phyloP scores from a whole-genome alignment of 2,113 vertebrate species.

The Psilopsiagon aymara region DNA sequence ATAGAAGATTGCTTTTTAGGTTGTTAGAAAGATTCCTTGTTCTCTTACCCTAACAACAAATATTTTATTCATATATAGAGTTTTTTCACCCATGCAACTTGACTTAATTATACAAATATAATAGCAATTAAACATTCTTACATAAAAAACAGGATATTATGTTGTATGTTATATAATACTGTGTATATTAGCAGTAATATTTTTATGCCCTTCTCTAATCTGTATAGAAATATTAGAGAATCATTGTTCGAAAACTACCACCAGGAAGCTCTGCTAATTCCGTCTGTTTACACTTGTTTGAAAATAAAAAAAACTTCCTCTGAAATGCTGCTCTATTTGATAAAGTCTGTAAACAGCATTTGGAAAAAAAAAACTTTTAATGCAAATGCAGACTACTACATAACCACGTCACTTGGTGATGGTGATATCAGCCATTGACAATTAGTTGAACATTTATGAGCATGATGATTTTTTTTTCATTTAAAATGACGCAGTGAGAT shows the following conservation, averaged over 20 bases:
- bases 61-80: background rate
- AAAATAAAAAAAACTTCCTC: background rate
- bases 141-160: background rate
- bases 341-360: background rate
- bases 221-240: background rate
- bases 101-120: background rate
- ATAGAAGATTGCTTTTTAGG: background rate
- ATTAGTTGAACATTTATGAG: background rate
- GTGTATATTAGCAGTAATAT: background rate
- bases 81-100: background rate
- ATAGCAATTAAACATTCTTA: background rate
- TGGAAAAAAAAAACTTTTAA: background rate
- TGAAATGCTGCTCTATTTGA: background rate
- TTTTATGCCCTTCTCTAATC: background rate
- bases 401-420: rapidly evolving
- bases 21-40: background rate
- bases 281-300: background rate
- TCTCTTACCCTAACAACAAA: background rate
- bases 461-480: background rate
- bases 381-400: background rate
- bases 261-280: background rate
- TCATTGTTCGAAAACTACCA: background rate
- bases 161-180: background rate
- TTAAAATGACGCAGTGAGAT: background rate
- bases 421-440: background rate